phyloP scores from a whole-genome alignment of 2,888 invertebrate species.

The Torymus aiolomorphi region DNA sequence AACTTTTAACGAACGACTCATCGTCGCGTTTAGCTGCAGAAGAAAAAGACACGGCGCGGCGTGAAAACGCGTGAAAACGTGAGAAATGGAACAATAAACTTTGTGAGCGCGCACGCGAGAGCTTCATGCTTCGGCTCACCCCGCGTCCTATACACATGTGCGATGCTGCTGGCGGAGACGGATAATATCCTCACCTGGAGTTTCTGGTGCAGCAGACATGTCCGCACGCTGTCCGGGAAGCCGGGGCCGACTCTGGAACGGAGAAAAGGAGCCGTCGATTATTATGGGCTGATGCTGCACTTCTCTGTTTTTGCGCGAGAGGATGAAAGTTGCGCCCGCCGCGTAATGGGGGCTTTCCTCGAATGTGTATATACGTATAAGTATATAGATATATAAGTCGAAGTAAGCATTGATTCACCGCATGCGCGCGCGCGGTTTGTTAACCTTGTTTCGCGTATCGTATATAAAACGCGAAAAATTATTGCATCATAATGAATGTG shows the following conservation, averaged over 20 bases:
- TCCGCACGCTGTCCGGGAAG: slow-evolving; percentile 87
- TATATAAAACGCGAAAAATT: no score
- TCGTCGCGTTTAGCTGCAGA: no score
- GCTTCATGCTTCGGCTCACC: no score
- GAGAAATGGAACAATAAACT: slow-evolving; percentile 57
- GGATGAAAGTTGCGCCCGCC: no score
- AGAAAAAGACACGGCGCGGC: not conserved
- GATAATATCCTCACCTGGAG: slow-evolving; percentile 81
- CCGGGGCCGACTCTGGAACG: slow-evolving; percentile 85
- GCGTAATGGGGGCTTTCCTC: no score
- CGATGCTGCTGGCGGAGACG: not conserved
- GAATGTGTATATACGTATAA: no score
- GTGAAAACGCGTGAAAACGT: slow-evolving; percentile 55
- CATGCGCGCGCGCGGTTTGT: no score
- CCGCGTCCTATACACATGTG: not conserved
- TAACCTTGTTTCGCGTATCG: no score
- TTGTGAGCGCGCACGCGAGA: slow-evolving; percentile 25
- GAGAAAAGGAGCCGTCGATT: slow-evolving; percentile 59
- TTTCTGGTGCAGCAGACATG: slow-evolving; percentile 95
- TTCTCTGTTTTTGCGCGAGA: not conserved
- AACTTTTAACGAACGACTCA: no score
- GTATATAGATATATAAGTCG: no score
- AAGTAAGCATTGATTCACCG: no score
- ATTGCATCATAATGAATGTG: no score
- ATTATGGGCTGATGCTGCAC: not conserved